Conservation (phyloP, 2,113 vertebrate species). For the Tursiops truncatus region DNA sequence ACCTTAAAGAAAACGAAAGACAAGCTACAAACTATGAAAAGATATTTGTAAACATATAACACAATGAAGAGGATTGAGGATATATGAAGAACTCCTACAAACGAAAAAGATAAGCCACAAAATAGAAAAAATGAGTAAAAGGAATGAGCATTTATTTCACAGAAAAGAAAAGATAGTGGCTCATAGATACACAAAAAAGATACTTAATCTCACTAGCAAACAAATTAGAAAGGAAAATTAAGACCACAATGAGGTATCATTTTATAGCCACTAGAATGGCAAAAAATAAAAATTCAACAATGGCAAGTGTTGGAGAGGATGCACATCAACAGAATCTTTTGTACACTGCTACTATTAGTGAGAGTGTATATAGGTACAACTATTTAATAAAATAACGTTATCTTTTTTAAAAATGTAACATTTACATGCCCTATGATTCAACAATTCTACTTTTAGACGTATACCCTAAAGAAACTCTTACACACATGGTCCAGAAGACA, state of each 20-base stretch:
- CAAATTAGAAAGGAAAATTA: conserved; percentile 40
- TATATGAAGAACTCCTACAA: not conserved
- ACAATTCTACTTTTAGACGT: not conserved
- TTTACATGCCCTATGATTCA: not conserved
- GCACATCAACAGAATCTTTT: not conserved
- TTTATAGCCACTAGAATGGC: not conserved
- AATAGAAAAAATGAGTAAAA: not conserved
- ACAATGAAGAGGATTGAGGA: not conserved
- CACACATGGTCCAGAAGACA: not conserved
- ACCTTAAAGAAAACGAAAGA: conserved; percentile 1
- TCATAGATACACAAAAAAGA: not conserved
- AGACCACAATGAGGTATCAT: not conserved
- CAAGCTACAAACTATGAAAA: not conserved
- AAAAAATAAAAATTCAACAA: conserved; percentile 37
- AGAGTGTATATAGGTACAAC: not conserved
- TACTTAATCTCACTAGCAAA: not conserved
- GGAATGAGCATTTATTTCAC: conserved; percentile 18
- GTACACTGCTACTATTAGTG: not conserved
- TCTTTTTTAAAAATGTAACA: not conserved
- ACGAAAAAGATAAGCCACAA: not conserved
- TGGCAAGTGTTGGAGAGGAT: not conserved
- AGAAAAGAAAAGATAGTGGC: not conserved
- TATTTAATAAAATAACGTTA: not conserved
- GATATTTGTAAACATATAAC: not conserved
- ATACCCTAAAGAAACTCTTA: not conserved